Base-by-base conservation (phyloP, 1,140 invertebrate genomes). In the Drosophila funebris region DNA sequence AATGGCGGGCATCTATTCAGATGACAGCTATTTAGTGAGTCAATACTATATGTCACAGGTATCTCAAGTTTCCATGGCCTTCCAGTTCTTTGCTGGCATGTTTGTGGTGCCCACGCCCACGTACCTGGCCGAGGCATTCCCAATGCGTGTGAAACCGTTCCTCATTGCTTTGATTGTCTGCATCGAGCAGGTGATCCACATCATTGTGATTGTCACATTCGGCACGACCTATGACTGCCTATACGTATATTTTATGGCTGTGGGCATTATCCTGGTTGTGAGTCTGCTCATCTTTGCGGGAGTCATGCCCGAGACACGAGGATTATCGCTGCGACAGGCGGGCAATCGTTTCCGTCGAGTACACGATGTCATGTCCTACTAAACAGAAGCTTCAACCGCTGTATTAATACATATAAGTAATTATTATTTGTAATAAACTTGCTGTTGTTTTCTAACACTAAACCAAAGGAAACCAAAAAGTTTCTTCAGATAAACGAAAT, bases 51-150 rank as follows among this genome's bases (percentile, higher is more conserved):
- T 84, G 80, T 39, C 60, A 0, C 48, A 81, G 13, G 53, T 67
- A 1, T 70, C 63, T 1, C 56, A 60, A 20, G 39, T 84, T 0
- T 54, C 60, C 4, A 14, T 84, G 41, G 43, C 76, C 0, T 54
- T 72, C n/a, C 78, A 81, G 24, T 46, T 71, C 18, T 84, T 84
- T 48, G 80, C 78, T 4, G 80, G 80, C 16, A 20, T 76, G 7
- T 84, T 52, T 41, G 43, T 75, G 2, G 41, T 73, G 4, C 75
- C 56, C 31, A 68, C 67, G 0, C 41, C 80, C 1, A 39, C 58
- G n/a, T 84, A 76, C 41, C 24, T 84, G 36, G 78, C 60, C 4
- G 80, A 84, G 27, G 75, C 80, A 4, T 84, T 81, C 27, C 80
- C 78, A 6, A 67, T 84, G 75, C 52, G 66, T 0, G 44, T 64